These are phyloP conservation scores for Synodontis membranacea DNA, from an alignment of 2,113 vertebrate species.

Conservation along the genomic window DNA sequence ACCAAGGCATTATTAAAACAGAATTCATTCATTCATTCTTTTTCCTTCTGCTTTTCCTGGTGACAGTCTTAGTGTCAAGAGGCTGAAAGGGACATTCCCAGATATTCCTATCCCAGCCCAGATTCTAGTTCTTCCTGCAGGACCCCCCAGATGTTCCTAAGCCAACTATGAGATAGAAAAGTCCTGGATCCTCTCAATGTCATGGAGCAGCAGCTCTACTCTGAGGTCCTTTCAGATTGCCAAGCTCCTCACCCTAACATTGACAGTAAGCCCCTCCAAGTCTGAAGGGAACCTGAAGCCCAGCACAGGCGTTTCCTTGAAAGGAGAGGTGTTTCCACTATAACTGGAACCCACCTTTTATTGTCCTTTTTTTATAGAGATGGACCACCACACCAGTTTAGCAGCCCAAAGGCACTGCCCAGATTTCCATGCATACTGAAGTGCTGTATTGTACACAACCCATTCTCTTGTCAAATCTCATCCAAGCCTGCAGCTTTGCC, in stretches of 20 bases:
- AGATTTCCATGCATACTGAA: not conserved
- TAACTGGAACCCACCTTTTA: not conserved
- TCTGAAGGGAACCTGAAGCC: too few species aligned
- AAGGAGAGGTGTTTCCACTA: too few species aligned
- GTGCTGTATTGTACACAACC: not conserved
- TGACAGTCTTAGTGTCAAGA: too few species aligned
- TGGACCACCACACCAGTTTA: not conserved
- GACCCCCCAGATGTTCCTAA: not conserved
- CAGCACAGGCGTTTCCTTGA: too few species aligned
- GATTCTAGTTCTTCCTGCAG: not conserved
- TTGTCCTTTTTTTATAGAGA: not conserved
- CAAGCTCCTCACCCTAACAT: not conserved
- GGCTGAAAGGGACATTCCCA: not conserved
- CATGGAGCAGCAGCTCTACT: not conserved
- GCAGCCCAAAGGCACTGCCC: not conserved
- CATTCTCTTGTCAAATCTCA: not conserved
- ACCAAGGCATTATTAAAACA: not conserved
- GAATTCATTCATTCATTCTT: not conserved
- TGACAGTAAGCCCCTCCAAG: not conserved
- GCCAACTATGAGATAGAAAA: not conserved
- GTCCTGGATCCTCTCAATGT: not conserved
- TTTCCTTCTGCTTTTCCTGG: not conserved
- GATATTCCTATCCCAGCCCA: not conserved
- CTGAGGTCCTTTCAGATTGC: not conserved
- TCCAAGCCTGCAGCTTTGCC: not conserved